A percentile compares a stretch with the other conserved stretches of the same genome.
Conservation (phyloP, 2,888 invertebrate genomes). For the Celastrina argiolus region DNA sequence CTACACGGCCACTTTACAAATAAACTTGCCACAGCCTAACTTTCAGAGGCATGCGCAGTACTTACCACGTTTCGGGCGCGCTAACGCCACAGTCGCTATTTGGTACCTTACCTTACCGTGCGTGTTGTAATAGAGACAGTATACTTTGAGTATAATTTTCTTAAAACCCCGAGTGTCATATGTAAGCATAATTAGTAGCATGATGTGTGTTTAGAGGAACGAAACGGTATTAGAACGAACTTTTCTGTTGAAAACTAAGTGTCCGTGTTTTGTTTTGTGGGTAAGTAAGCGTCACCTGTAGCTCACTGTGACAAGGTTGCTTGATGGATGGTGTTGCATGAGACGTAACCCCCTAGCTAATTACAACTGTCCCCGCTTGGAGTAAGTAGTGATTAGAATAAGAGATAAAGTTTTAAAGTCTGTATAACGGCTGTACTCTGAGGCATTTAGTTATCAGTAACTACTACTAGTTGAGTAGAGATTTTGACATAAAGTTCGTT, state of each 20-base stretch:
- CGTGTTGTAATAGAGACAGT: slow-evolving; percentile 42
- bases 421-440: too few relatives aligned
- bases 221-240: slow-evolving; percentile 32
- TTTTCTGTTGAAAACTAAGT: slow-evolving; percentile 53
- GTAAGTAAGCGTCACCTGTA: slow-evolving; percentile 64
- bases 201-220: slow-evolving; percentile 61
- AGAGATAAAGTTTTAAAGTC: not conserved
- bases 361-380: not conserved
- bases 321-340: slow-evolving; percentile 12
- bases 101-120: slow-evolving; percentile 46
- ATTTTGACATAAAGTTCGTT: too few relatives aligned
- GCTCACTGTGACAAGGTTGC: slow-evolving; percentile 34
- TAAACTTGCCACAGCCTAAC: slow-evolving; percentile 24
- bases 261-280: slow-evolving; percentile 50
- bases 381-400: slow-evolving; percentile 6
- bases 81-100: slow-evolving; percentile 48
- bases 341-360: not conserved
- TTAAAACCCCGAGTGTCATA: slow-evolving; percentile 61
- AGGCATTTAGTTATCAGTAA: too few relatives aligned
- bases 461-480: too few relatives aligned
- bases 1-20: slow-evolving; percentile 21
- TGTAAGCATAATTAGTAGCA: slow-evolving; percentile 73
- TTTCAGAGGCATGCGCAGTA: slow-evolving; percentile 44
- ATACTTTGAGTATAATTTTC: slow-evolving; percentile 41
- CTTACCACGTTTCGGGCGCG: slow-evolving; percentile 37